Evolutionary conservation across 1,140 invertebrate species (phyloP).

Genomic region (Vanessa atalanta): DNA sequence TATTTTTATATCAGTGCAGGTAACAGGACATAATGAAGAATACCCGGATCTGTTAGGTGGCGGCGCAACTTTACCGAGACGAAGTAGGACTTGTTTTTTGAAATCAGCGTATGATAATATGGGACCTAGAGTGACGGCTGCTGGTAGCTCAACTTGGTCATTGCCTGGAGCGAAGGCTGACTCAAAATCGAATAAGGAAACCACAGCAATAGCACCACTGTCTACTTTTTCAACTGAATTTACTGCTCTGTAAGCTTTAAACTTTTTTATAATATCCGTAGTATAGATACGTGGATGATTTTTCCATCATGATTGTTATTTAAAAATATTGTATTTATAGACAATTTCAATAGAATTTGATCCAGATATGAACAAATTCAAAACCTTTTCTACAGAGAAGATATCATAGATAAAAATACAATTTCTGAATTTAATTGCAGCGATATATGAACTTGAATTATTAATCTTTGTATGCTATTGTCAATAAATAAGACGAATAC

Average conservation of each 20-base stretch:
- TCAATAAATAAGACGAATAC: too few relatives aligned
- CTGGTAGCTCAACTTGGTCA: slow-evolving; percentile 90
- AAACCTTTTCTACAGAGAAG: too few relatives aligned
- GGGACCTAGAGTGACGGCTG: slow-evolving; percentile 92
- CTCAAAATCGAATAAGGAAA: slow-evolving; percentile 48
- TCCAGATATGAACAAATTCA: neutral
- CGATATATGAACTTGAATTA: neutral
- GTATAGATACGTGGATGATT: neutral
- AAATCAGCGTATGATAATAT: slow-evolving; percentile 91
- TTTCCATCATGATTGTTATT: slow-evolving; percentile 9
- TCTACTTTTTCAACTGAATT: slow-evolving; percentile 75
- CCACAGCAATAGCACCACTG: slow-evolving; percentile 51
- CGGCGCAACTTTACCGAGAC: slow-evolving; percentile 60
- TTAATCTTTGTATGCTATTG: too few relatives aligned
- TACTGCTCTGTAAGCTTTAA: slow-evolving; percentile 64
- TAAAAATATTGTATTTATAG: neutral
- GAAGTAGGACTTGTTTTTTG: slow-evolving; percentile 68
- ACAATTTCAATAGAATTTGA: neutral
- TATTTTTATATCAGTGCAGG: slow-evolving; percentile 78
- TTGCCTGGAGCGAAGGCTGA: slow-evolving; percentile 83
- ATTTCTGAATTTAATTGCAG: neutral
- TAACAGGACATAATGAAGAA: slow-evolving; percentile 78
- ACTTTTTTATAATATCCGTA: slow-evolving; percentile 20
- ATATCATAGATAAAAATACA: neutral
- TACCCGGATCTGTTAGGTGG: slow-evolving; percentile 76